These are phyloP conservation scores for Parnassius orleans DNA, from an alignment of 2,888 invertebrate genomes.

Conservation along the genomic window DNA sequence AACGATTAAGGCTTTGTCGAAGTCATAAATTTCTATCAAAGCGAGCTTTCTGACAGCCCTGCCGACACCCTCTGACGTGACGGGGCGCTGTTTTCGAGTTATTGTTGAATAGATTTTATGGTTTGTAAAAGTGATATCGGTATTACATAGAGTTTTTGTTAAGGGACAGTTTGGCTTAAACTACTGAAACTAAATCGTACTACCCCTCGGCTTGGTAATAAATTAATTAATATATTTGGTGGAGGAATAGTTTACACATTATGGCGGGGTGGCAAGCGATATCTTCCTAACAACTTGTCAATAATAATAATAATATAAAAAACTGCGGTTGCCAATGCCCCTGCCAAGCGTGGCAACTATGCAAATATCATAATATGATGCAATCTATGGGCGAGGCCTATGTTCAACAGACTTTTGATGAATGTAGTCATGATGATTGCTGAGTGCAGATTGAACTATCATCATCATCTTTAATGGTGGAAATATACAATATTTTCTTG, in stretches of 20 bases:
- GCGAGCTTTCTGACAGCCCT: not conserved
- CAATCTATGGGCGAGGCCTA: too few relatives aligned
- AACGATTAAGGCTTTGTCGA: too few relatives aligned
- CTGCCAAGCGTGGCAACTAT: too few relatives aligned
- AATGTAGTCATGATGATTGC: too few relatives aligned
- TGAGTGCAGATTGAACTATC: too few relatives aligned
- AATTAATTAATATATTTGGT: not conserved
- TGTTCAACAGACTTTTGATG: too few relatives aligned
- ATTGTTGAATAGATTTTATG: slow-evolving; percentile 57
- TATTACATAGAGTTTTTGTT: slow-evolving; percentile 28
- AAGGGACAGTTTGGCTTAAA: slow-evolving; percentile 10
- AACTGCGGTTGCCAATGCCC: too few relatives aligned
- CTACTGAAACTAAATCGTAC: slow-evolving; percentile 7
- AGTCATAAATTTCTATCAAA: not conserved
- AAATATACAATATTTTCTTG: too few relatives aligned
- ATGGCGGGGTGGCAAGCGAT: not conserved
- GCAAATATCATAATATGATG: too few relatives aligned
- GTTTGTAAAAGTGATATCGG: slow-evolving; percentile 55
- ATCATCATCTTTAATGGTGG: too few relatives aligned
- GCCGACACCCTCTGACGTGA: not conserved
- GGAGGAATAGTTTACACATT: not conserved
- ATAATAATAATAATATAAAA: not conserved
- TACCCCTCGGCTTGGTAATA: slow-evolving; percentile 6
- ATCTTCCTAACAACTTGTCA: not conserved
- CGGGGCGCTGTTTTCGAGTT: slow-evolving; percentile 47